phyloP scores from a whole-genome alignment of 2,797 vertebrate species.

The Spondyliosoma cantharus region DNA sequence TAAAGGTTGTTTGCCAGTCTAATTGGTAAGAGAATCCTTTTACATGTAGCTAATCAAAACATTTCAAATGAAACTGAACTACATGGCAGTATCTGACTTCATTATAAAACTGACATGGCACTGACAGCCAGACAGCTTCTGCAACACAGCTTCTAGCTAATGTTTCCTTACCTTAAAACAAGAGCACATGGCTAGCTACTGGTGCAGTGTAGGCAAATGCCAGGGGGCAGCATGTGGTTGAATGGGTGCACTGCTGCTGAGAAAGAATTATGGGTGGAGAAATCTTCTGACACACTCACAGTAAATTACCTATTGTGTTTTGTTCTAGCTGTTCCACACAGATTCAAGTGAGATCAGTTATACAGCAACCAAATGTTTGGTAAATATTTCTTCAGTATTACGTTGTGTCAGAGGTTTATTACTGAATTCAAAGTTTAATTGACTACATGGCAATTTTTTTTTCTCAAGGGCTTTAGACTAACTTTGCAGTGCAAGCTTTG shows the following conservation, averaged over 20 bases:
- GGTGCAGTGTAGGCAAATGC: not conserved
- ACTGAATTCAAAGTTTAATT: not conserved
- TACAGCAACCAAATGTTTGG: not conserved
- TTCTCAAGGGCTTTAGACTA: not conserved
- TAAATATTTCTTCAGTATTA: not conserved
- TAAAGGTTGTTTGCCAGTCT: not conserved
- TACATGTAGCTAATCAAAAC: not conserved
- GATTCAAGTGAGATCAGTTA: slow-evolving; percentile 6
- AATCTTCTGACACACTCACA: not conserved
- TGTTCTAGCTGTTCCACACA: not conserved
- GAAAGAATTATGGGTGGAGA: not conserved
- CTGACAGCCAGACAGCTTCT: not conserved
- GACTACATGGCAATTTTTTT: no score
- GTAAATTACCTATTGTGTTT: not conserved
- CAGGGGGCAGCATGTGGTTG: not conserved
- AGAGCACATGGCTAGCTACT: not conserved
- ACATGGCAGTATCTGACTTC: not conserved
- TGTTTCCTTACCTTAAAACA: not conserved
- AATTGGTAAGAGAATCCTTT: no score
- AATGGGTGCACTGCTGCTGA: not conserved
- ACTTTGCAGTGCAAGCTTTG: not conserved
- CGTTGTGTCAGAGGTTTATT: not conserved
- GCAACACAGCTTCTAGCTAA: not conserved
- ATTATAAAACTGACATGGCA: not conserved
- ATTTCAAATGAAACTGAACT: not conserved